Evolutionary conservation across 2,888 invertebrate genomes (phyloP).

Genomic region (Phoenoteleia sp.): DNA sequence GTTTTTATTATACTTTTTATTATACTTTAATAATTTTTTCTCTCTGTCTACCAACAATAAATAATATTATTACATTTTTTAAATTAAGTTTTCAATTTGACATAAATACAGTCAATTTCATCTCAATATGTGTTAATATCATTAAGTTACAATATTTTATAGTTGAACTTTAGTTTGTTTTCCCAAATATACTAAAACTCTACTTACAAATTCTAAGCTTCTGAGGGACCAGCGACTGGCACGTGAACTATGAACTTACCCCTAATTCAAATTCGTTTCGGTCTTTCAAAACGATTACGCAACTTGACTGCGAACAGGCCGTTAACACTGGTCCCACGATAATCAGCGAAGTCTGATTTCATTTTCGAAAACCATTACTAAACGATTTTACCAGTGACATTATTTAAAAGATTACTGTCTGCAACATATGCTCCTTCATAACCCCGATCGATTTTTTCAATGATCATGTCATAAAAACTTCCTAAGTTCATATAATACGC

Average conservation of each 20-base stretch:
- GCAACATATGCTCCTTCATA: conserved; percentile 47
- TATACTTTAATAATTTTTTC: too few relatives aligned
- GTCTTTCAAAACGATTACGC: conserved; percentile 82
- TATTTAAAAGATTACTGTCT: neutral
- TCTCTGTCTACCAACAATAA: too few relatives aligned
- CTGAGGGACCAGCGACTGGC: conserved; percentile 10
- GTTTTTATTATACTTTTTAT: too few relatives aligned
- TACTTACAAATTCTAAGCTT: neutral
- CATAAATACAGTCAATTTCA: too few relatives aligned
- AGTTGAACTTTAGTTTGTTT: conserved; percentile 26
- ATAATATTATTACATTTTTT: too few relatives aligned
- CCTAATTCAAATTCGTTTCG: conserved; percentile 79
- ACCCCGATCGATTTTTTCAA: too few relatives aligned
- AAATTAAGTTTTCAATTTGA: too few relatives aligned
- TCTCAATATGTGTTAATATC: too few relatives aligned
- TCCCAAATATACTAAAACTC: conserved; percentile 11
- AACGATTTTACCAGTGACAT: conserved; percentile 41
- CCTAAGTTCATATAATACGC: too few relatives aligned
- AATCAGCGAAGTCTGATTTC: conserved; percentile 76
- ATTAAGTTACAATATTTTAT: too few relatives aligned
- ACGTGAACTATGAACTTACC: conserved; percentile 27
- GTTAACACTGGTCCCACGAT: conserved; percentile 84
- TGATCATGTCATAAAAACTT: too few relatives aligned
- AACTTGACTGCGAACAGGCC: conserved; percentile 85
- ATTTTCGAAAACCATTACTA: conserved; percentile 56